Evolutionary conservation across 1,140 invertebrate species (phyloP).

Genomic region (Ceratina calcarata): DNA sequence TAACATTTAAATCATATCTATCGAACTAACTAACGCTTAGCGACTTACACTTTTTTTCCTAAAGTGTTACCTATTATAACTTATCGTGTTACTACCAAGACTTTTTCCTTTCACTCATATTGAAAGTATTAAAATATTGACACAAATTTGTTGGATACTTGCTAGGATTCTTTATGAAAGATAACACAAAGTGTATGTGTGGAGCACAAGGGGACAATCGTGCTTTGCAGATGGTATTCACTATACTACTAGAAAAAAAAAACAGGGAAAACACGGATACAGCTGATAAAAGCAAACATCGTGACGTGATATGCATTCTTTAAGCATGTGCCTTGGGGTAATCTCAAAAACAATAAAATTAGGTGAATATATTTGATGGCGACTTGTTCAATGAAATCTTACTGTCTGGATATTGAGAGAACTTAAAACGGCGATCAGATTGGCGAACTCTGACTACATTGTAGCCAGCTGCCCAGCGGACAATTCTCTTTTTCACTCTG

Average conservation of each 20-base stretch:
- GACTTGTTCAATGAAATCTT: conserved; percentile 70
- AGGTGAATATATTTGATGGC: conserved; percentile 59
- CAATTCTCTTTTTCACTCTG: conserved; percentile 74
- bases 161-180: no score
- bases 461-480: conserved; percentile 78
- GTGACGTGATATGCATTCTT: conserved; percentile 51
- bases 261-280: conserved; percentile 31
- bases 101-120: neutral
- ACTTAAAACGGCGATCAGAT: conserved; percentile 78
- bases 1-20: conserved; percentile 38
- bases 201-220: neutral
- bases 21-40: conserved; percentile 13
- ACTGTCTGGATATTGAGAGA: conserved; percentile 79
- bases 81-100: neutral
- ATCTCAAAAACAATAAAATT: conserved; percentile 50
- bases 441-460: conserved; percentile 79
- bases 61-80: neutral
- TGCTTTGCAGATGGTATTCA: conserved; percentile 31
- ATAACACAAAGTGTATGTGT: neutral
- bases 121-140: neutral
- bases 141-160: neutral
- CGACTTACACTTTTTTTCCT: neutral
- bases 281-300: conserved; percentile 45
- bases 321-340: conserved; percentile 66
- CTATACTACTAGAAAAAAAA: conserved; percentile 43